Conservation (phyloP, 92 coral and sea anemone species). For the Scolanthus callimorphus region DNA sequence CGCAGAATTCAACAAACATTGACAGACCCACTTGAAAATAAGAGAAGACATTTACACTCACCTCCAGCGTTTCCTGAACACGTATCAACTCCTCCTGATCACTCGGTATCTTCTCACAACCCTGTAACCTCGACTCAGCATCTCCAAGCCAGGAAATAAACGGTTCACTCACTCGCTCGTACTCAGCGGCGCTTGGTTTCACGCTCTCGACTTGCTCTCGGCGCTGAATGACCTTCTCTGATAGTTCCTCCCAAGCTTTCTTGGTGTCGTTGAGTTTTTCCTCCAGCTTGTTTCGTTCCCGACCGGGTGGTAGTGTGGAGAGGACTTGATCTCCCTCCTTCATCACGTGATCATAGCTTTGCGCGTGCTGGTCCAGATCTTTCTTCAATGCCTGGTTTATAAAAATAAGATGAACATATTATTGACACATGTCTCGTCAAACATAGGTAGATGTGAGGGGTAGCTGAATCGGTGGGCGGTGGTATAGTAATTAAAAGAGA, state of each 20-base stretch:
- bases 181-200: slow-evolving; percentile 69
- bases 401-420: too few species aligned
- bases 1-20: too few species aligned
- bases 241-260: slow-evolving; percentile 68
- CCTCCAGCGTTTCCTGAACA: slow-evolving; percentile 81
- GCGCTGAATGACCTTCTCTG: slow-evolving; percentile 46
- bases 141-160: slow-evolving; percentile 83
- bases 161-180: slow-evolving; percentile 52
- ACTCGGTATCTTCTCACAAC: slow-evolving; percentile 62
- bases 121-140: slow-evolving; percentile 67
- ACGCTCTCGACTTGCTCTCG: slow-evolving; percentile 58
- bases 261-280: slow-evolving; percentile 66
- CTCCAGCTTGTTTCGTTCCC: slow-evolving; percentile 68
- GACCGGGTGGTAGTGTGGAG: slow-evolving; percentile 64
- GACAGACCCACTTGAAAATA: too few species aligned
- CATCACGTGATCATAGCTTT: slow-evolving; percentile 73
- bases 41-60: too few species aligned
- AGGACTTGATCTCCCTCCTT: slow-evolving; percentile 68
- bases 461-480: too few species aligned
- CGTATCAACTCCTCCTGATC: slow-evolving; percentile 71
- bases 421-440: too few species aligned
- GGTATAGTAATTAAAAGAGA: too few species aligned
- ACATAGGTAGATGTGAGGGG: too few species aligned
- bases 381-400: slow-evolving; percentile 64
- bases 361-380: slow-evolving; percentile 64